Base-by-base conservation (phyloP, 2,888 invertebrate genomes). In the Micropterix aruncella region DNA sequence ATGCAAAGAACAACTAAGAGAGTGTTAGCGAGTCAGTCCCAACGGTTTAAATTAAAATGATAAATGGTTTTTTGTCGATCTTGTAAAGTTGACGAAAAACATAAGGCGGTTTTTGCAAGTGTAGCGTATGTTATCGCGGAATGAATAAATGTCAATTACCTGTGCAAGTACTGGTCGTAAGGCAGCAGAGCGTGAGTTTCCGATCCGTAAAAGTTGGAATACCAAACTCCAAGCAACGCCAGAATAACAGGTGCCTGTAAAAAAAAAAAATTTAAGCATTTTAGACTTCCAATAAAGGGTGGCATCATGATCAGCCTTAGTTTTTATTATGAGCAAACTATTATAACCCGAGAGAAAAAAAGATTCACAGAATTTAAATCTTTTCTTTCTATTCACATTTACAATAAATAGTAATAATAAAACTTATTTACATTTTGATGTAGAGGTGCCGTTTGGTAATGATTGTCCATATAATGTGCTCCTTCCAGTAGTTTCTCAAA, bases 111-210 rank as follows among this genome's bases (percentile, higher is more conserved):
- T n/a, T n/a, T n/a, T n/a, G n/a, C n/a, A 36, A 12, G 9, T 36
- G n/a, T 36, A 36, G n/a, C n/a, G n/a, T 36, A 36, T 12, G 9
- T 12, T 12, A 36, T 36, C 9, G n/a, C 36, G 9, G n/a, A 36
- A 36, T 36, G n/a, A 36, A 12, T 36, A 36, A n/a, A n/a, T n/a
- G n/a, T 5, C 27, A 37, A n/a, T 52, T 52, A 68, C 62, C 97
- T 80, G 63, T 99, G 99, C 56, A 99, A 66, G 63, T 99, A 96
- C 68, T 99, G 99, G 65, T 99, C 99, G 62, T 99, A 99, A 0
- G 99, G 99, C 46, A 99, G 70, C 3, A 99, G 70, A 1, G 95
- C 91, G 59, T 96, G 94, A 0, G 96, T 96, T 70, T 97, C 96
- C 0, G 92, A 85, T 19, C 90, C 90, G 60, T 81, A 92, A 62